Conservation (phyloP, 2,113 vertebrate species). For the Mixornis gularis region DNA sequence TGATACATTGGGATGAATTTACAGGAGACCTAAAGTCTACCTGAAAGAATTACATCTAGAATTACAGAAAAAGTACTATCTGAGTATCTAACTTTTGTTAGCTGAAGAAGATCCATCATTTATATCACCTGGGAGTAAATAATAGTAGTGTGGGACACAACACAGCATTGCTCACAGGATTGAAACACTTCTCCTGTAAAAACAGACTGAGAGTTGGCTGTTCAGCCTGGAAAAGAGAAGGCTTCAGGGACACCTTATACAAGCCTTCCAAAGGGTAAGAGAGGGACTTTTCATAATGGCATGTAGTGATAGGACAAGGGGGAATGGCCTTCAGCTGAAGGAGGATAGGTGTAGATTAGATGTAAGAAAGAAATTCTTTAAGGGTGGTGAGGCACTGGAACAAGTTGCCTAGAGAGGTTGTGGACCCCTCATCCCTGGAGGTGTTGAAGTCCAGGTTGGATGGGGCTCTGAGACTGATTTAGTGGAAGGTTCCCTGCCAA, state of each 20-base stretch:
- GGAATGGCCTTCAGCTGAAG: background rate
- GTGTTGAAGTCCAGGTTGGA: background rate
- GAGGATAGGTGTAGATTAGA: background rate
- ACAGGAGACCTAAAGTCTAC: background rate
- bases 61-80: background rate
- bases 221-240: background rate
- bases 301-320: background rate
- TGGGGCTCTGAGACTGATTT: background rate
- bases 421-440: background rate
- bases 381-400: background rate
- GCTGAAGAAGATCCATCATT: background rate
- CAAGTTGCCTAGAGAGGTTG: background rate
- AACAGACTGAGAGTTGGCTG: background rate
- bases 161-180: background rate
- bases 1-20: background rate
- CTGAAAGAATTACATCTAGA: background rate
- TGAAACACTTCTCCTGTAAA: background rate
- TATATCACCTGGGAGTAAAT: background rate
- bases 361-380: background rate
- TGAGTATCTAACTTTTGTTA: background rate
- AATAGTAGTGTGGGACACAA: background rate
- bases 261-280: background rate
- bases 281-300: background rate
- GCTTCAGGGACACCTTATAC: background rate
- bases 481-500: background rate